These are phyloP conservation scores for Clepsis dumicolana DNA, from an alignment of 2,888 invertebrate species.

Conservation along the genomic window DNA sequence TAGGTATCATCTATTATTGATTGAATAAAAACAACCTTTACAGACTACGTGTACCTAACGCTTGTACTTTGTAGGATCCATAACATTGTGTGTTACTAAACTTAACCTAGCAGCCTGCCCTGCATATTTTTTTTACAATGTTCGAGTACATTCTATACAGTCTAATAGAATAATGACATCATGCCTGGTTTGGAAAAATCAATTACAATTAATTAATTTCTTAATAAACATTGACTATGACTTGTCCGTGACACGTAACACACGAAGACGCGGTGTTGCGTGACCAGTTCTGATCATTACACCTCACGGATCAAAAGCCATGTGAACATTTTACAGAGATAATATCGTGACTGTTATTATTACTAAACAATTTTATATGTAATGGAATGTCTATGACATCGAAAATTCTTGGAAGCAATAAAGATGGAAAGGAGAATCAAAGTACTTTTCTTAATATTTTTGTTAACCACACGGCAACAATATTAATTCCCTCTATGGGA, in stretches of 20 bases:
- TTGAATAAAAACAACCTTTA: not conserved
- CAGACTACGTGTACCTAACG: not conserved
- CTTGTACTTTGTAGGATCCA: too few relatives aligned
- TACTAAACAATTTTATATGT: slow-evolving; percentile 33
- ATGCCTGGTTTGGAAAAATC: not conserved
- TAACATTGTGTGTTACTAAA: too few relatives aligned
- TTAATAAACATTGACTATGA: slow-evolving; percentile 11
- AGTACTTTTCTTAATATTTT: too few relatives aligned
- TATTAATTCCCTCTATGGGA: too few relatives aligned
- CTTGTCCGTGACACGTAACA: slow-evolving; percentile 29
- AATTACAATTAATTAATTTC: slow-evolving; percentile 3
- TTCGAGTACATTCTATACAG: not conserved
- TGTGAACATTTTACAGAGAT: slow-evolving; percentile 31
- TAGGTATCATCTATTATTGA: slow-evolving; percentile 1
- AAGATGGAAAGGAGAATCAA: not conserved
- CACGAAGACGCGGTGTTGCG: slow-evolving; percentile 30
- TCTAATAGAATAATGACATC: slow-evolving; percentile 1
- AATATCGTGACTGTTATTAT: slow-evolving; percentile 39
- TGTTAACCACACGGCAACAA: too few relatives aligned
- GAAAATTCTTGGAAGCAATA: not conserved
- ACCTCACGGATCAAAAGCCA: slow-evolving; percentile 37
- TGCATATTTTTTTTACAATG: not conserved
- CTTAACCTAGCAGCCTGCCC: too few relatives aligned
- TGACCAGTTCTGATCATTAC: slow-evolving; percentile 27
- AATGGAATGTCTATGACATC: slow-evolving; percentile 10